Conservation (phyloP, 2,113 vertebrate genomes). For the Hippocampus abdominalis region DNA sequence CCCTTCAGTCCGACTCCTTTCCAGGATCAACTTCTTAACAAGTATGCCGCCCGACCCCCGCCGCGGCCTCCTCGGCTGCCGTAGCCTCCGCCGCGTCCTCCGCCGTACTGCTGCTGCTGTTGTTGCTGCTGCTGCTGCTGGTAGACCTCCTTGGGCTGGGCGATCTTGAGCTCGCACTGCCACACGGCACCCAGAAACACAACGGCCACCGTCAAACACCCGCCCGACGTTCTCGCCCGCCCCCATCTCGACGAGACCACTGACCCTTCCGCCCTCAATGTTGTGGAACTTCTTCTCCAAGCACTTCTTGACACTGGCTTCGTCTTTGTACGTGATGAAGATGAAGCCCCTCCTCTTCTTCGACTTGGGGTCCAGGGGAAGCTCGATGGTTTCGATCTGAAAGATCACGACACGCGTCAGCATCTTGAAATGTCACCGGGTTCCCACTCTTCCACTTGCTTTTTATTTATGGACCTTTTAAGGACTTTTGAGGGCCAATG, state of each 20-base stretch:
- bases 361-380: conserved; percentile 93
- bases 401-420: neutral
- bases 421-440: neutral
- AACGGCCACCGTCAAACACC: neutral
- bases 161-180: conserved; percentile 97
- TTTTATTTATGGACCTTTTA: too few relatives aligned
- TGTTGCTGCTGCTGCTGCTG: conserved; percentile 95
- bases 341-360: conserved; percentile 97
- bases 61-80: conserved; percentile 83
- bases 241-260: neutral
- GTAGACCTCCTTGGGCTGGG: conserved; percentile 97
- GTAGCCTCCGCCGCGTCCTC: conserved; percentile 36
- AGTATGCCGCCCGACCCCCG: conserved; percentile 40
- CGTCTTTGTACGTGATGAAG: conserved; percentile 97
- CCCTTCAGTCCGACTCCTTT: neutral
- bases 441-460: neutral
- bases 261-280: conserved; percentile 89
- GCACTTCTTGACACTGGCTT: conserved; percentile 91
- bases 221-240: neutral
- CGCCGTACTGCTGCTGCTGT: conserved; percentile 70
- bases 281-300: conserved; percentile 97
- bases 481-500: too few relatives aligned
- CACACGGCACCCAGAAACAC: neutral
- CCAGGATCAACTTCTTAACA: too few relatives aligned
- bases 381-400: conserved; percentile 93